phyloP scores from a whole-genome alignment of 2,888 invertebrate species.

The Ectemnius cavifrons region DNA sequence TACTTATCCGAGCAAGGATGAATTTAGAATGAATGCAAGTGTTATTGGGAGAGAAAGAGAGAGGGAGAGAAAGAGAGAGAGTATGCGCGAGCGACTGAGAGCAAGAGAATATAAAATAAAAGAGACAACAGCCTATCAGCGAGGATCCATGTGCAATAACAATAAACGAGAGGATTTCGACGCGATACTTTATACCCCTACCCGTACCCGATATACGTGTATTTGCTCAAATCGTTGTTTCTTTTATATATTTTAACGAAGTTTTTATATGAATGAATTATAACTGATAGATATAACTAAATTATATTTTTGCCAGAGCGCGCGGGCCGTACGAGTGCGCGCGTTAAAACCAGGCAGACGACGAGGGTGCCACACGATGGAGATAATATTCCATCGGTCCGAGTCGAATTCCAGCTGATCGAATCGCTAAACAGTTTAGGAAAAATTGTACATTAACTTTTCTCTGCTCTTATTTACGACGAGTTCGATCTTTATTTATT shows the following conservation, averaged over 20 bases:
- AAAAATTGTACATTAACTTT: conserved; percentile 64
- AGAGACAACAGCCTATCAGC: conserved; percentile 53
- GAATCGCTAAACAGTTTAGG: conserved; percentile 32
- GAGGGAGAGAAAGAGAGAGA: conserved; percentile 30
- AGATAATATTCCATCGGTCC: conserved; percentile 15
- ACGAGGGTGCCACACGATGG: conserved; percentile 33
- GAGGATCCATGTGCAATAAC: conserved; percentile 75
- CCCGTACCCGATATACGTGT: conserved; percentile 61
- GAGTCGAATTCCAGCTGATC: too few species aligned
- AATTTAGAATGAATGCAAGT: conserved; percentile 20
- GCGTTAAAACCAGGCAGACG: conserved; percentile 18
- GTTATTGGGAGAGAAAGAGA: conserved; percentile 14
- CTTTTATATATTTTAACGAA: conserved; percentile 75
- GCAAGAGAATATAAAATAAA: conserved; percentile 8
- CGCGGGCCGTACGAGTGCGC: conserved; percentile 36
- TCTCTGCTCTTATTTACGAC: conserved; percentile 52
- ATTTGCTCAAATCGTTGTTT: conserved; percentile 77
- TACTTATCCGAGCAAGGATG: conserved; percentile 25
- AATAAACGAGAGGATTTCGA: conserved; percentile 58
- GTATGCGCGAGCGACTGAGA: conserved; percentile 18
- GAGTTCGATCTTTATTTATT: conserved; percentile 70
- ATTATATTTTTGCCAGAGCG: conserved; percentile 75
- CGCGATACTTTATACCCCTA: conserved; percentile 57
- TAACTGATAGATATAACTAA: conserved; percentile 68
- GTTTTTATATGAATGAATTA: conserved; percentile 70